phyloP scores from a whole-genome alignment of 2,797 vertebrate species.

The Pogoniulus pusillus region DNA sequence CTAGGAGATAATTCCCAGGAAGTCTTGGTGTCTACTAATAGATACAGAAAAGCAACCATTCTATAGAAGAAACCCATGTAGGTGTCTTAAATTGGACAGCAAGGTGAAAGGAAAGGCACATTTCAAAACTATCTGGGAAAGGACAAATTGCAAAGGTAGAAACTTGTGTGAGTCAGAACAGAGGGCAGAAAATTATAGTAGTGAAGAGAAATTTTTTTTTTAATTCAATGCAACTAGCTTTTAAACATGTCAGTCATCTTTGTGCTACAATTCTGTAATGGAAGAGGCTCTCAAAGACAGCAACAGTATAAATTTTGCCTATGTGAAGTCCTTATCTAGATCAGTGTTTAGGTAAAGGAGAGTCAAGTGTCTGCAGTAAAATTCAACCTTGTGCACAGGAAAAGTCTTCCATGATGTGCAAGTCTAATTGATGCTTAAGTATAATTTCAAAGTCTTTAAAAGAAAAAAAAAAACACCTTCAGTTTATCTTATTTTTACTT shows the following conservation, averaged over 20 bases:
- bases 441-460: not conserved
- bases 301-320: not conserved
- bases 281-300: not conserved
- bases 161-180: not conserved
- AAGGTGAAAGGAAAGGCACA: not conserved
- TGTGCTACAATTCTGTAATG: not conserved
- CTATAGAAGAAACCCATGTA: not conserved
- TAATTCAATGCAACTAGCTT: not conserved
- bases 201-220: not conserved
- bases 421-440: not conserved
- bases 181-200: not conserved
- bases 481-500: not conserved
- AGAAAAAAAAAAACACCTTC: not conserved
- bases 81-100: not conserved
- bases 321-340: not conserved
- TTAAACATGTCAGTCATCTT: not conserved
- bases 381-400: not conserved
- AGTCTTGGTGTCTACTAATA: not conserved
- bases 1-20: not conserved
- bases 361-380: not conserved
- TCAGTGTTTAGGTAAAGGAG: not conserved
- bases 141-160: not conserved
- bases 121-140: not conserved
- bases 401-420: not conserved
- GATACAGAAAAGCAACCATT: not conserved